A percentile compares a stretch with the other conserved stretches of the same genome.
Evolutionary conservation across 2,888 invertebrate species (phyloP).

Genomic region (Crocallis elinguaria): DNA sequence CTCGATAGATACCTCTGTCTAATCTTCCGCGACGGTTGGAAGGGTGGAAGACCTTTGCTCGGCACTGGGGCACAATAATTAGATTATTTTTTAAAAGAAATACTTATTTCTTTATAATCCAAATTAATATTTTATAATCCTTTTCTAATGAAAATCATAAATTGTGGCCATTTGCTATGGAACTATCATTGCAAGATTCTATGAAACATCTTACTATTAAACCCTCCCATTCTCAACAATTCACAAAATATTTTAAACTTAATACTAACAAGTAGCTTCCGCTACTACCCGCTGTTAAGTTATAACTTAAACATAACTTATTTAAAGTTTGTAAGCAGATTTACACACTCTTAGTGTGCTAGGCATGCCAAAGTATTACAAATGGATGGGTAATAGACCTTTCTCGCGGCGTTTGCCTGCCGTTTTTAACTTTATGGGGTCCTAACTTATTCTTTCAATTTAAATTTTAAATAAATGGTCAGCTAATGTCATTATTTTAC

Average conservation of each 20-base stretch:
- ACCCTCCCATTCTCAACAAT: neutral
- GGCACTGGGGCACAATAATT: no score
- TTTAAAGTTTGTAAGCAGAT: constrained; percentile 45
- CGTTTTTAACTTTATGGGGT: neutral
- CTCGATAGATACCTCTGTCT: no score
- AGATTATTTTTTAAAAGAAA: no score
- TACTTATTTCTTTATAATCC: no score
- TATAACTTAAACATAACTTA: constrained; percentile 47
- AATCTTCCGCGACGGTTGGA: no score
- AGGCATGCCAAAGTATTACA: constrained; percentile 36
- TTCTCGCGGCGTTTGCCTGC: constrained; percentile 28
- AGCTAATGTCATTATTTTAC: no score
- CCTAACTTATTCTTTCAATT: neutral
- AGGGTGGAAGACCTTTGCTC: no score
- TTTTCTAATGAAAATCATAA: neutral
- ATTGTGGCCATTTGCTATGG: neutral
- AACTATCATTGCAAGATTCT: neutral
- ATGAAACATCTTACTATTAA: constrained; percentile 11
- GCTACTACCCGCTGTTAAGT: constrained; percentile 48
- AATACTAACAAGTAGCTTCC: constrained; percentile 41
- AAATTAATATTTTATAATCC: no score
- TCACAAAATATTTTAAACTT: constrained; percentile 5
- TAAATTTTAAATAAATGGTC: neutral
- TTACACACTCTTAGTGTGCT: constrained; percentile 42
- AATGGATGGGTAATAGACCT: constrained; percentile 31